phyloP scores from a whole-genome alignment of 2,888 invertebrate species.

The Carabus problematicus region DNA sequence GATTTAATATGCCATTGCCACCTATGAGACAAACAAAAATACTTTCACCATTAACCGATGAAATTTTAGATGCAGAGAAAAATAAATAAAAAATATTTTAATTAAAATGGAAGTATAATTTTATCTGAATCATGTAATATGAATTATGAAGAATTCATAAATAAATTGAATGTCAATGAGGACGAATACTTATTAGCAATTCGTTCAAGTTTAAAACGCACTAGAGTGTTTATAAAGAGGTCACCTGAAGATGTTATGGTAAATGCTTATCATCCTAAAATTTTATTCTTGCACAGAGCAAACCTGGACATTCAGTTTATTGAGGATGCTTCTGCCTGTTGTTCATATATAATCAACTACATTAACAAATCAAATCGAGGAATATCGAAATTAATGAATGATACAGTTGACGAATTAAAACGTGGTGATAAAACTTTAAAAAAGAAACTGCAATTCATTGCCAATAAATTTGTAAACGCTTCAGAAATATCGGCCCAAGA shows the following conservation, averaged over 20 bases:
- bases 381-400: conserved; percentile 45
- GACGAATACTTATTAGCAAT: conserved; percentile 45
- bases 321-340: conserved; percentile 51
- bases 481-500: conserved; percentile 13
- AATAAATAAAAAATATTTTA: background rate
- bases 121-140: conserved; percentile 9
- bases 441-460: conserved; percentile 1
- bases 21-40: conserved; percentile 44
- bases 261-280: conserved; percentile 46
- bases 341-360: conserved; percentile 51
- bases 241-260: conserved; percentile 41
- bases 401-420: conserved; percentile 37
- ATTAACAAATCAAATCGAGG: conserved; percentile 46
- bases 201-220: conserved; percentile 33
- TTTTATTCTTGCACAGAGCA: conserved; percentile 48
- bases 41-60: conserved; percentile 6
- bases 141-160: conserved; percentile 40
- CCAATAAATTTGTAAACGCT: conserved; percentile 11
- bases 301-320: conserved; percentile 56
- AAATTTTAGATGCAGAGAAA: background rate
- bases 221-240: conserved; percentile 43
- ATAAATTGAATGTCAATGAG: conserved; percentile 33
- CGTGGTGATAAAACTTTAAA: background rate
- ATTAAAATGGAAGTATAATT: background rate
- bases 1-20: conserved; percentile 46